Evolutionary conservation across 2,113 vertebrate species (phyloP).

Genomic region (Odocoileus virginianus): DNA sequence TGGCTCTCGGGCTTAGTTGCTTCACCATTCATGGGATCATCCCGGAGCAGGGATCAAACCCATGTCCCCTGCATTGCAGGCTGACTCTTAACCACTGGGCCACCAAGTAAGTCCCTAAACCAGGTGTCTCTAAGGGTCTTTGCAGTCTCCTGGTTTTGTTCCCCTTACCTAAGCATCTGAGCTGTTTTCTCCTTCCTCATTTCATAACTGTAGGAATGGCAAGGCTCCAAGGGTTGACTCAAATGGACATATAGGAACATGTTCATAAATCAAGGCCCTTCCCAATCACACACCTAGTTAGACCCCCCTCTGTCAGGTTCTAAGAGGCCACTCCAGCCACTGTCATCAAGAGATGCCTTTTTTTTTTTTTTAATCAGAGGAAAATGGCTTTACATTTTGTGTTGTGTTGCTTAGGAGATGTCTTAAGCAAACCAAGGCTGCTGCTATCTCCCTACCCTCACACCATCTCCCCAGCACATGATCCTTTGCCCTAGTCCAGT

Average conservation of each 20-base stretch:
- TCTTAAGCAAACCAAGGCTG: not conserved
- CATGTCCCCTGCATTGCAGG: not conserved
- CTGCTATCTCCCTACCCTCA: not conserved
- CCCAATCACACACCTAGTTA: not conserved
- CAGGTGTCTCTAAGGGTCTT: not conserved
- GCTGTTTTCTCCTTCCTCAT: not conserved
- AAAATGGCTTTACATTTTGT: not conserved
- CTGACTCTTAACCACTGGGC: not conserved
- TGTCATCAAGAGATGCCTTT: not conserved
- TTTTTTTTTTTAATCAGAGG: not conserved
- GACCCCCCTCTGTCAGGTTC: not conserved
- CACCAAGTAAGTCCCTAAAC: not conserved
- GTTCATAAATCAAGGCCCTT: not conserved
- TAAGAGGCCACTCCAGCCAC: not conserved
- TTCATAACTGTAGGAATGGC: not conserved
- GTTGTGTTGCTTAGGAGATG: not conserved
- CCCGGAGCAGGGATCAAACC: not conserved
- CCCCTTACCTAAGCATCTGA: not conserved
- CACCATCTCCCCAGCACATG: not conserved
- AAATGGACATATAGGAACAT: not conserved
- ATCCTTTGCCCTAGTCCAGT: not conserved
- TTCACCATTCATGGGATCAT: not conserved
- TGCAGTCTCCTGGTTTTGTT: not conserved
- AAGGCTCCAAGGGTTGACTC: not conserved
- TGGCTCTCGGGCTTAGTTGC: not conserved